These are phyloP conservation scores for Aratinga solstitialis DNA, from an alignment of 2,797 vertebrate species.

Conservation along the genomic window DNA sequence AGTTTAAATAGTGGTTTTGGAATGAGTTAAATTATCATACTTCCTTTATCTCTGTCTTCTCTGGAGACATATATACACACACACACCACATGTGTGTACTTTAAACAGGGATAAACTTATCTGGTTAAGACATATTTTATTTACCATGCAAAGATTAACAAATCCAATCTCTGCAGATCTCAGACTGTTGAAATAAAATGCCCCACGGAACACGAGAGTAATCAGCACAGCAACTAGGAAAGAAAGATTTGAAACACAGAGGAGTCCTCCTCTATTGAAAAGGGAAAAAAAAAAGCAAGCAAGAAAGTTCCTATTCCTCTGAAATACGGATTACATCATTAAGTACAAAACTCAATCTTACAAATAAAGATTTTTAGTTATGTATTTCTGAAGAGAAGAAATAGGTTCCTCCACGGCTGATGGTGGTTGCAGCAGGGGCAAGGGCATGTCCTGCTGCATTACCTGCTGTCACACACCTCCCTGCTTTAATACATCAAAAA, in stretches of 20 bases:
- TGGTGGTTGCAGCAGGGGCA: background rate
- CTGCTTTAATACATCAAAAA: background rate
- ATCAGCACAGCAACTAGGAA: background rate
- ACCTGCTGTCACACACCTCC: background rate
- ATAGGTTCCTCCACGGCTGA: accelerated
- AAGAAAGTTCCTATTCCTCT: background rate
- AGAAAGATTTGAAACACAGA: background rate
- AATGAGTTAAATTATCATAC: background rate
- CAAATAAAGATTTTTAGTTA: background rate
- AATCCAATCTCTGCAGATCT: background rate
- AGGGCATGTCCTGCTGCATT: background rate
- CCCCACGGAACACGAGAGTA: background rate
- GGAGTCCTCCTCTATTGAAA: background rate
- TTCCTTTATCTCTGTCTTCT: background rate
- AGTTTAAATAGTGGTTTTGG: background rate
- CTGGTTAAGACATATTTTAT: background rate
- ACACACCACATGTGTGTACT: background rate
- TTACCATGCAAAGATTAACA: background rate
- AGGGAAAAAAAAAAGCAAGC: background rate
- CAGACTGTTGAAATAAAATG: background rate
- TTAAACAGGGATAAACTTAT: background rate
- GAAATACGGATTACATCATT: background rate
- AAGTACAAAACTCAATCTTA: background rate
- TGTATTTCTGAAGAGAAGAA: background rate
- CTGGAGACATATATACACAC: background rate